Conservation (phyloP, 2,888 invertebrate genomes). For the Clitarchus hookeri region DNA sequence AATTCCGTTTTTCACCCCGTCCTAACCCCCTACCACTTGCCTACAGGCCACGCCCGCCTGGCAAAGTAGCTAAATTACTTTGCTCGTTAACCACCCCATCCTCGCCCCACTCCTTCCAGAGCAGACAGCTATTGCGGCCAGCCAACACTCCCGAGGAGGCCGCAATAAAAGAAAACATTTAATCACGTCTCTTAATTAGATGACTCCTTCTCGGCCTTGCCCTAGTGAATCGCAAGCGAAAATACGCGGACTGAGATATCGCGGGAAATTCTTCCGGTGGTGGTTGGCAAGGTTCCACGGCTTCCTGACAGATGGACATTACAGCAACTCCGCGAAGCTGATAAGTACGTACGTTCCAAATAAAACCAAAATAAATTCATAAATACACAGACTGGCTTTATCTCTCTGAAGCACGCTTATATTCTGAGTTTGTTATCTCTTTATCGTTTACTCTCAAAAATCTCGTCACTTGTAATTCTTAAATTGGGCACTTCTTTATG, state of each 20-base stretch:
- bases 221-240: neutral
- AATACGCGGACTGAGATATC: neutral
- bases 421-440: too few relatives aligned
- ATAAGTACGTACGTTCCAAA: too few relatives aligned
- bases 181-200: neutral
- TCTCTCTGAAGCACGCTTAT: too few relatives aligned
- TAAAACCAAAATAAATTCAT: too few relatives aligned
- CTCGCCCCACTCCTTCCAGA: neutral
- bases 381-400: too few relatives aligned
- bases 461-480: too few relatives aligned
- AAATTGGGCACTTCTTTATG: too few relatives aligned
- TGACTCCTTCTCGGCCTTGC: neutral
- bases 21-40: neutral
- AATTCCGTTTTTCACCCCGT: neutral
- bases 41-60: neutral
- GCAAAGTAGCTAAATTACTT: conserved; percentile 14
- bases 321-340: too few relatives aligned
- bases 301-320: too few relatives aligned
- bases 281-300: too few relatives aligned
- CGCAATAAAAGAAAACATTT: neutral
- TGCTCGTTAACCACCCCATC: neutral
- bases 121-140: neutral
- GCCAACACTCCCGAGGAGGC: neutral
- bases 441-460: too few relatives aligned
- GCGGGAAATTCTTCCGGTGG: too few relatives aligned